phyloP scores from a whole-genome alignment of 2,888 invertebrate species.

The Himalopsyche tibetana region DNA sequence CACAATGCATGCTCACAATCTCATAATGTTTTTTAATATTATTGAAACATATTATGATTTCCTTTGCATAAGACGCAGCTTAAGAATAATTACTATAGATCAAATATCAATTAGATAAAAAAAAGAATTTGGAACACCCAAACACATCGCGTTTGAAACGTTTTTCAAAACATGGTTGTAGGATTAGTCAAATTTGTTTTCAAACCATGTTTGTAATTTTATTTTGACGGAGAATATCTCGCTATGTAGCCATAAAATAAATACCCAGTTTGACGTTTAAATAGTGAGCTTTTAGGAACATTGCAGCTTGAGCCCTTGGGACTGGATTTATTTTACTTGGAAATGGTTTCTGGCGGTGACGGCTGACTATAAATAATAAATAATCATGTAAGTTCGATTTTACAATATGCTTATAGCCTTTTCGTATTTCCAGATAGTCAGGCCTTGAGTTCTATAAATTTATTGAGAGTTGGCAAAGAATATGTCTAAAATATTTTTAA shows the following conservation, averaged over 20 bases:
- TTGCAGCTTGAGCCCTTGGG: slow-evolving; percentile 33
- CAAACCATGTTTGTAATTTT: too few species aligned
- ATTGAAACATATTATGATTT: too few species aligned
- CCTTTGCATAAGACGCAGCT: too few species aligned
- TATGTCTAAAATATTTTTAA: slow-evolving; percentile 6
- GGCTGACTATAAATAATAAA: slow-evolving; percentile 8
- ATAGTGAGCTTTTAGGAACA: slow-evolving; percentile 24
- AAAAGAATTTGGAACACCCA: too few species aligned
- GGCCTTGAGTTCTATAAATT: slow-evolving; percentile 36
- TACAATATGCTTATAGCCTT: slow-evolving; percentile 1
- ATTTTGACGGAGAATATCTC: not conserved
- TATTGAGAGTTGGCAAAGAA: slow-evolving; percentile 56
- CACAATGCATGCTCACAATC: too few species aligned
- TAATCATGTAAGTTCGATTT: slow-evolving; percentile 50
- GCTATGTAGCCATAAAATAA: not conserved
- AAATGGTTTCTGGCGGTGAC: not conserved
- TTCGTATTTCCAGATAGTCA: slow-evolving; percentile 19
- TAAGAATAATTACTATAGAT: too few species aligned
- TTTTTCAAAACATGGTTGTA: too few species aligned
- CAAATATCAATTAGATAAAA: too few species aligned
- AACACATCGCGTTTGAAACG: too few species aligned
- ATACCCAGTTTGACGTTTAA: slow-evolving; percentile 14
- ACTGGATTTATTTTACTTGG: not conserved
- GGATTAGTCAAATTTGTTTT: not conserved
- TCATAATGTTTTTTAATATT: too few species aligned